These are phyloP conservation scores for Macheiramphus alcinus DNA, from an alignment of 2,113 vertebrate species.

Conservation along the genomic window DNA sequence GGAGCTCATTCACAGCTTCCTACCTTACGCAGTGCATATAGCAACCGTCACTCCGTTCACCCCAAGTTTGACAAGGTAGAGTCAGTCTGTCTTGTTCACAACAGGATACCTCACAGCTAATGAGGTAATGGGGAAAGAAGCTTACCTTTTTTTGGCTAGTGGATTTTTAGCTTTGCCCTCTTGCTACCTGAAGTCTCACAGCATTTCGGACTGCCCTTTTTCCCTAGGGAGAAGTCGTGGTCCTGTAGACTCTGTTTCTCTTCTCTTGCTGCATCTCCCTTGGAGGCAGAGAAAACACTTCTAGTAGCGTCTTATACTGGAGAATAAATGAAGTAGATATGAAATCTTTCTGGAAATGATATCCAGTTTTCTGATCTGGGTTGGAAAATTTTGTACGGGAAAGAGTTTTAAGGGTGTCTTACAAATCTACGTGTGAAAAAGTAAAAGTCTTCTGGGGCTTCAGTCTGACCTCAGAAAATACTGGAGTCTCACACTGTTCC, in stretches of 20 bases:
- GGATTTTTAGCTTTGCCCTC: not conserved
- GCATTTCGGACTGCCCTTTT: not conserved
- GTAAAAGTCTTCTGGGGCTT: not conserved
- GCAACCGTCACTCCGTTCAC: not conserved
- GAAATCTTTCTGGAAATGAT: not conserved
- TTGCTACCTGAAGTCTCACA: not conserved
- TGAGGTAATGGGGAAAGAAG: not conserved
- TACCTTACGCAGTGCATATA: fast-evolving
- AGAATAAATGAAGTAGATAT: not conserved
- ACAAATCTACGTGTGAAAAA: not conserved
- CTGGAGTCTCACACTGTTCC: not conserved
- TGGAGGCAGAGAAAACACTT: not conserved
- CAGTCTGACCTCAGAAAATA: not conserved
- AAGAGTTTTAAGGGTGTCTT: not conserved
- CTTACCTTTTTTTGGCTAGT: not conserved
- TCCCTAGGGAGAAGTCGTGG: not conserved
- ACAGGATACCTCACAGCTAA: not conserved
- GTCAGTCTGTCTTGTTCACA: not conserved
- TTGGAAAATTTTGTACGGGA: not conserved
- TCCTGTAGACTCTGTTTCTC: not conserved
- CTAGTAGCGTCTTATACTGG: not conserved
- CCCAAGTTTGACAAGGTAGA: not conserved
- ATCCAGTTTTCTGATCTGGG: not conserved
- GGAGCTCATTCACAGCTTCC: not conserved
- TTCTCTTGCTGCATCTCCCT: not conserved